Evolutionary conservation across 1,140 invertebrate genomes (phyloP), one percentile per base, ranked within the genome.

Genomic region (Caenorhabditis tropicalis): DNA sequence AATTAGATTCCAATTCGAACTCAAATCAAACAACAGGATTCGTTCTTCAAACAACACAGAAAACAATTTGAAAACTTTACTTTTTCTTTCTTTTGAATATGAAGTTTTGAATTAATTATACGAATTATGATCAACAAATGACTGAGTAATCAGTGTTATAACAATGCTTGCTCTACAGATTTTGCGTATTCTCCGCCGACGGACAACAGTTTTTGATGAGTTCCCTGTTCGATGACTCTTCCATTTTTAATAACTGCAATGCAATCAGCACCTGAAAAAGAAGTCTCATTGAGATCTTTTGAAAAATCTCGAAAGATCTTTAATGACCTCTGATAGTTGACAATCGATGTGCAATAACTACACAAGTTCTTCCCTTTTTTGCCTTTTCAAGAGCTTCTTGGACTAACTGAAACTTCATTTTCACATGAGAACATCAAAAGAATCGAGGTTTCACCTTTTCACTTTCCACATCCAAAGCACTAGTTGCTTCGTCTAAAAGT

Each of bases 271-370:
- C 49, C 49, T 51, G 49, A 51, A 51, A 51, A n/a, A n/a, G n/a
- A n/a, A n/a, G n/a, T n/a, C n/a, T n/a, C n/a, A n/a, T n/a, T 16
- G 43, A 46, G 0, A 9, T 12, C 16, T 46, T 46, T 46, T 9
- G 2, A 1, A 46, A 1, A 46, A 46, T 46, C 43, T n/a, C n/a
- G n/a, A n/a, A 0, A 46, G 16, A 9, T 51, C 19, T 21, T 21
- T 51, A 51, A n/a, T 51, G 9, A 51, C 49, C 49, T 51, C 49
- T 87, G n/a, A 87, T 83, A 15, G 92, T 92, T 31, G 92, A 92
- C 43, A 93, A 89, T 43, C 92, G 85, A 85, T 93, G 92, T n/a
- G 92, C 92, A 39, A 93, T 93, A 15, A 91, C 91, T 15, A 93
- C 89, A 9, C 92, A 92, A 21, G 92, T 92, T 21, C 92, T 83